These are phyloP conservation scores for Neodon shergylaensis DNA, from an alignment of 2,113 vertebrate species.

Conservation along the genomic window DNA sequence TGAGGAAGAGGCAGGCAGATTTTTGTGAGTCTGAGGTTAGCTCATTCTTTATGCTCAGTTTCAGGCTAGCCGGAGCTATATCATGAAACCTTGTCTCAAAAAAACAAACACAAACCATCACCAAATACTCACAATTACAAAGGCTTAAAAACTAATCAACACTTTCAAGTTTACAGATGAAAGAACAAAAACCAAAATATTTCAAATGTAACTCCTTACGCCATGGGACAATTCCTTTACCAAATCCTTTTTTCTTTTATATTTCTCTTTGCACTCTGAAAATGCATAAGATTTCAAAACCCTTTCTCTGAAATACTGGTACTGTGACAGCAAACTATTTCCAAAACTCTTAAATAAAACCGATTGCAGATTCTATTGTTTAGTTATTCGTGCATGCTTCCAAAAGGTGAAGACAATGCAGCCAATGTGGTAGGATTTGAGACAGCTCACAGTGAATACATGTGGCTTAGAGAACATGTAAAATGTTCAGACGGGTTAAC, in stretches of 20 bases:
- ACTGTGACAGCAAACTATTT: not conserved
- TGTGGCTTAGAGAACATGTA: not conserved
- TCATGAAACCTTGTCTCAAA: not conserved
- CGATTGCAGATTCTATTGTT: not conserved
- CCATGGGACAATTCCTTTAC: not conserved
- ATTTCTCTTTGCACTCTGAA: slow-evolving; percentile 27
- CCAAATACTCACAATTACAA: not conserved
- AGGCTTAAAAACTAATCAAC: not conserved
- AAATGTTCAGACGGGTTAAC: not conserved
- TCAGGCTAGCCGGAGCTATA: not conserved
- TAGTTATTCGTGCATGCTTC: not conserved
- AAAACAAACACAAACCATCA: not conserved
- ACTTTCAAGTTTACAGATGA: not conserved
- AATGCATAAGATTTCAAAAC: not conserved
- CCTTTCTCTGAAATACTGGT: not conserved
- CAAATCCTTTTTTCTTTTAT: not conserved
- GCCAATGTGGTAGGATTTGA: not conserved
- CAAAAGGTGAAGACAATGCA: not conserved
- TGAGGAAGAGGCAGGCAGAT: not conserved
- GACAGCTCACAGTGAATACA: not conserved
- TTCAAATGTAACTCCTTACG: not conserved
- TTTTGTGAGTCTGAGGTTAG: not conserved
- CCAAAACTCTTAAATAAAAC: not conserved
- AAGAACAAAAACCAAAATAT: not conserved
- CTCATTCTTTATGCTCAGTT: not conserved